A percentile compares a stretch with the other conserved stretches of the same genome.
phyloP scores from a whole-genome alignment of 2,888 invertebrate species.

The Lasius platythorax region DNA sequence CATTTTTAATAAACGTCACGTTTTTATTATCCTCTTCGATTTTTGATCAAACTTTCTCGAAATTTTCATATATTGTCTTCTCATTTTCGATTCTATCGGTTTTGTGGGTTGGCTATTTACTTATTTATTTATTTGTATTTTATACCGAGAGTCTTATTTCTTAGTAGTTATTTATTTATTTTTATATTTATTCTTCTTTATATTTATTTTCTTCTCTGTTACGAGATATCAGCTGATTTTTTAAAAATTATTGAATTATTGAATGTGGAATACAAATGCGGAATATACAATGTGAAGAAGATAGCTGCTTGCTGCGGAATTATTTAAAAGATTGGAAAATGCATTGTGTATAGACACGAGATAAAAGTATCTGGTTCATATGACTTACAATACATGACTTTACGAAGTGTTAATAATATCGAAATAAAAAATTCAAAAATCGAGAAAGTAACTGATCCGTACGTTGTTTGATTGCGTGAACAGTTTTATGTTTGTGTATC shows the following conservation, averaged over 20 bases:
- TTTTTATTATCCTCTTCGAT: neutral
- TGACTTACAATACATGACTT: neutral
- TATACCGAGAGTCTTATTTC: too few relatives aligned
- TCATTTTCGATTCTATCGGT: neutral
- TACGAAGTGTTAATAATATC: conserved; percentile 4
- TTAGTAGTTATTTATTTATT: neutral
- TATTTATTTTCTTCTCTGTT: neutral
- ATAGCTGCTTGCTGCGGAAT: neutral
- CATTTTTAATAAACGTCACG: neutral
- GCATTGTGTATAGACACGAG: neutral
- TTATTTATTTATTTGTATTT: too few relatives aligned
- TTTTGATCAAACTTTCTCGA: neutral
- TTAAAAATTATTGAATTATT: neutral
- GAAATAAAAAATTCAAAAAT: conserved; percentile 11
- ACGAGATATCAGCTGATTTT: neutral
- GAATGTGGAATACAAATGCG: neutral
- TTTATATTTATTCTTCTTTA: neutral
- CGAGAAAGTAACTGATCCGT: conserved; percentile 21
- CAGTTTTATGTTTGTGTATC: conserved; percentile 58
- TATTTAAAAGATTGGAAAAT: neutral
- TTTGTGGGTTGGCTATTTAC: neutral
- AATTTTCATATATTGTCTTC: neutral
- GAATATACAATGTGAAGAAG: neutral
- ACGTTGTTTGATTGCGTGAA: conserved; percentile 55
- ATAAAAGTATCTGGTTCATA: neutral